Evolutionary conservation across 2,888 invertebrate genomes (phyloP), one percentile per base, ranked within the genome.

Genomic region (Campoplex capitator): DNA sequence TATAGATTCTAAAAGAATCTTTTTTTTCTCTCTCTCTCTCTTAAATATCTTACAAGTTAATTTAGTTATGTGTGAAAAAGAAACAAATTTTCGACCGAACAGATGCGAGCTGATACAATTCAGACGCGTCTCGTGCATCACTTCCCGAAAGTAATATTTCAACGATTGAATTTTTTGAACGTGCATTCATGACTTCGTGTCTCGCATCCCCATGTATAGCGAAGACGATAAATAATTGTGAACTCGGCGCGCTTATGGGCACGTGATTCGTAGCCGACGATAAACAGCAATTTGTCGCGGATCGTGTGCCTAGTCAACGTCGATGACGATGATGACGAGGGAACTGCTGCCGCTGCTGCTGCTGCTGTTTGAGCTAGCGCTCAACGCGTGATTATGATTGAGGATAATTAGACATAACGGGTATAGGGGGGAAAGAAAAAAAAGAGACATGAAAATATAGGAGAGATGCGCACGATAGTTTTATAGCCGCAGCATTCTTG

Each of bases 311-410:
- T 62, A 62, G 78, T 62, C 74, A 79, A 77, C 77, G 79, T 73
- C 75, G 71, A 80, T 77, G 79, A 80, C 80, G 86, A 68, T 56
- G 81, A 76, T 76, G 85, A 85, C 81, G 81, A 77, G 38, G 80
- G 67, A 62, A 79, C 54, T 45, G 83, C 75, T 23, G 23, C 23
- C 23, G 23, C 23, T 23, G 23, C 23, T 23, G 23, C 54, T 45
- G 83, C 75, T 77, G 79, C 56, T 58, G 86, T 67, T 83, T 80
- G 75, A 79, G 54, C 28, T 76, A 58, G 85, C 87, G 83, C 85
- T 86, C 84, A 79, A 71, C 81, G 86, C 88, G 88, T 90, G 89
- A 90, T 90, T 91, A 90, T 90, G 90, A 91, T 91, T 90, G 88
- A 90, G 89, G 88, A 90, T 91, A 90, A 91, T 91, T 91, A 89